Conservation (phyloP, 2,113 vertebrate species). For the Gallinago jamesoni region DNA sequence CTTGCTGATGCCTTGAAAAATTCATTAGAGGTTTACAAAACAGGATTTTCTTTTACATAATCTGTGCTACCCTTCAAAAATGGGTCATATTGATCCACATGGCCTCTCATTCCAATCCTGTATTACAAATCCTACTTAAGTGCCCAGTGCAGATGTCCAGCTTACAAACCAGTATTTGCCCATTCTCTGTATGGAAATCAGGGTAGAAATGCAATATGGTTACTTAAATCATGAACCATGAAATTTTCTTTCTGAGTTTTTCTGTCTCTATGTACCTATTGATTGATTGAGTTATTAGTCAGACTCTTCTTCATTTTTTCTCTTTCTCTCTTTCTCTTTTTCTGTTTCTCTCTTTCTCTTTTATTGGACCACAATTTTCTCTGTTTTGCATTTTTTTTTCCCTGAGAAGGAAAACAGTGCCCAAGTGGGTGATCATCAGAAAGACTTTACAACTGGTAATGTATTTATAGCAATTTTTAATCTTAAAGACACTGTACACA, state of each 20-base stretch:
- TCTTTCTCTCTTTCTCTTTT: not conserved
- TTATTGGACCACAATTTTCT: not conserved
- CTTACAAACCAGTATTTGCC: not conserved
- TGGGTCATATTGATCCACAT: conserved; percentile 1
- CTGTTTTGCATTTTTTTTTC: not conserved
- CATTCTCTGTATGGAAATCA: not conserved
- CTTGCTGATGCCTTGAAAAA: conserved; percentile 5
- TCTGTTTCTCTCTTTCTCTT: not conserved
- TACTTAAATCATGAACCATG: not conserved
- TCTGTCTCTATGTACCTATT: not conserved
- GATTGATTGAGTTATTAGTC: not conserved
- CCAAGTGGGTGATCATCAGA: not conserved
- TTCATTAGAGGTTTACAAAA: conserved; percentile 9
- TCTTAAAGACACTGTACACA: not conserved
- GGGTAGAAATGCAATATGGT: not conserved
- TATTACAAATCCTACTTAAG: conserved; percentile 4
- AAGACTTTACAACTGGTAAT: not conserved
- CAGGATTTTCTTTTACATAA: conserved; percentile 6
- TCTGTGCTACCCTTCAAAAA: not conserved
- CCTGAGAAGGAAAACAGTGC: not conserved
- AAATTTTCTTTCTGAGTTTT: not conserved
- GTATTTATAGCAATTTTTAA: not conserved
- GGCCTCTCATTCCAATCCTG: not conserved
- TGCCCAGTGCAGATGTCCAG: conserved; percentile 1
- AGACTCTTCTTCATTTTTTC: too few relatives aligned